Base-by-base conservation (phyloP, 2,888 invertebrate species). In the Phaonia tiefii region DNA sequence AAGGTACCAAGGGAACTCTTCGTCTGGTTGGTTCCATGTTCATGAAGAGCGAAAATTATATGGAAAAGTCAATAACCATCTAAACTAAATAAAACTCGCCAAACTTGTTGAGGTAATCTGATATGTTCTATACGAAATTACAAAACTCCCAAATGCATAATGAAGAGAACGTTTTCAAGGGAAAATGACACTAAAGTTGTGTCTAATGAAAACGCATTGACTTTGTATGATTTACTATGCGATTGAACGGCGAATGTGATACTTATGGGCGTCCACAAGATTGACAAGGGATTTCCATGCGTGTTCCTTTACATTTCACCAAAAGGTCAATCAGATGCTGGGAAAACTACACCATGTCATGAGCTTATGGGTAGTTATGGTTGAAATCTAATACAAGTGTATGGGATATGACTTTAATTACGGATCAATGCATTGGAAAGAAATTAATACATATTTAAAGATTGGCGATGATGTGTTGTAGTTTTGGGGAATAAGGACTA, bases 31-130 rank as follows among this genome's bases (percentile, higher is more conserved):
- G 1, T n/a, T 7, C 46, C 5, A 17, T 46, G 46, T 46, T 8
- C 3, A 13, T n/a, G n/a, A n/a, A n/a, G n/a, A n/a, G n/a, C 25
- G 20, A 1, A 54, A 11, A 39, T 13, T 39, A 42, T 63, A 63
- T 22, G 63, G 39, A 63, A 70, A 58, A 79, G 74, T 73, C 79
- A 78, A 75, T 66, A 70, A 79, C n/a, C 72, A 84, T 75, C 67
- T 76, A 86, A 85, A 89, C 89, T 88, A 84, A 87, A 31, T 31
- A 31, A 31, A 31, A 87, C 85, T 85, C 86, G 86, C 87, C 85
- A 86, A 89, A 89, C 89, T 89, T 87, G 89, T 84, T 84, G 85
- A 85, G 86, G 86, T 86, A 88, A 88, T 83, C 84, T 84, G 89
- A 88, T 86, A 67, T 67, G 49, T 13, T 60, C 39, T 17, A 31